phyloP scores from a whole-genome alignment of 1,140 invertebrate genomes.

The Ostrea edulis region DNA sequence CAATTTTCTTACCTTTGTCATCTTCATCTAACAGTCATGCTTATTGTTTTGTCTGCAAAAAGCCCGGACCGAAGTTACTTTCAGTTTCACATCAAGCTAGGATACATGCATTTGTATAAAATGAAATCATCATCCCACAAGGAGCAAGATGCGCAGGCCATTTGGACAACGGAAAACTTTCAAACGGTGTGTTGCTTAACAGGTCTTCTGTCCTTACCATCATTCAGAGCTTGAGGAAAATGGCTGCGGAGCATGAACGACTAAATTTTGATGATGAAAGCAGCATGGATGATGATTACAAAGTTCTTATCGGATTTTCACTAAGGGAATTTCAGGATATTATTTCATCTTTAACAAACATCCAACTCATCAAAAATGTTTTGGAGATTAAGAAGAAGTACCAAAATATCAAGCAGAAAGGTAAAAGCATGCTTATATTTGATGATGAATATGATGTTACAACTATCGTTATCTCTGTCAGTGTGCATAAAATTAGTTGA shows the following conservation, averaged over 20 bases:
- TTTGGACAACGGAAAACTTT: not conserved
- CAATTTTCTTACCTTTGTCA: not conserved
- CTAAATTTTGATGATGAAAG: not conserved
- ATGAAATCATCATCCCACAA: not conserved
- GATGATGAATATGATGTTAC: too few species aligned
- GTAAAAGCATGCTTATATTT: too few species aligned
- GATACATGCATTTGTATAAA: not conserved
- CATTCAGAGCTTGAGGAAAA: not conserved
- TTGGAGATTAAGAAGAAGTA: too few species aligned
- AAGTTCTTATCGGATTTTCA: not conserved
- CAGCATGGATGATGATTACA: slow-evolving; percentile 16
- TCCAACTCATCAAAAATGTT: slow-evolving; percentile 15
- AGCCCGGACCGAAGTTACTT: not conserved
- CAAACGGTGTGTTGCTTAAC: not conserved
- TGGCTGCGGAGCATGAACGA: not conserved
- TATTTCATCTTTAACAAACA: not conserved
- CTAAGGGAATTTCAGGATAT: not conserved
- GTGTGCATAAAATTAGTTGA: too few species aligned
- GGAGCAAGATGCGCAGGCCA: not conserved
- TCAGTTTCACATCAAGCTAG: not conserved
- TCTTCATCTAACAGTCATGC: not conserved
- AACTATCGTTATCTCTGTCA: too few species aligned
- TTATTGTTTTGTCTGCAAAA: not conserved
- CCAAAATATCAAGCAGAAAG: too few species aligned
- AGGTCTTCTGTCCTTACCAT: not conserved